Conservation (phyloP, 1,140 invertebrate genomes). For the Leptoteleia sp. region DNA sequence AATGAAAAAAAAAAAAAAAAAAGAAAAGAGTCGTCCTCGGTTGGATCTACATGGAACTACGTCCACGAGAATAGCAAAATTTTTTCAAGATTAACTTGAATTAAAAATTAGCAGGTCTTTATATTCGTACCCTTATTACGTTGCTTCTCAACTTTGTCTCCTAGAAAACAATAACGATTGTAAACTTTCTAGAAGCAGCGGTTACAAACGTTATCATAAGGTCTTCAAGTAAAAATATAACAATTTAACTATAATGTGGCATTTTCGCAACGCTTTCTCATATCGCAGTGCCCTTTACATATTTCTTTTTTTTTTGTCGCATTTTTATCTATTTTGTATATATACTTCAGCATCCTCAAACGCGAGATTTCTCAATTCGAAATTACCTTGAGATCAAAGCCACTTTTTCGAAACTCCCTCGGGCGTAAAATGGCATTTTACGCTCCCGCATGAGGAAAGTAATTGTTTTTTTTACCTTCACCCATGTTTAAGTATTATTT, state of each 20-base stretch:
- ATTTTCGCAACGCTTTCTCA: slow-evolving; percentile 39
- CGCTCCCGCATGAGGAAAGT: no score
- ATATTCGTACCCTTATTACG: slow-evolving; percentile 7
- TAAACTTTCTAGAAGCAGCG: slow-evolving; percentile 60
- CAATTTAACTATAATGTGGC: slow-evolving; percentile 68
- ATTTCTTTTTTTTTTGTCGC: slow-evolving; percentile 32
- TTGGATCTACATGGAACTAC: slow-evolving; percentile 12
- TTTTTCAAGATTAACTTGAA: no score
- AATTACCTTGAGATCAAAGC: no score
- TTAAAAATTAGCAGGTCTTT: slow-evolving; percentile 15
- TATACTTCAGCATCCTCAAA: slow-evolving; percentile 32
- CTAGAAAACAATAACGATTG: slow-evolving; percentile 78
- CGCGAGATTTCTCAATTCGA: slow-evolving; percentile 12
- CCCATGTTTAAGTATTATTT: no score
- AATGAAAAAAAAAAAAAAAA: slow-evolving; percentile 30
- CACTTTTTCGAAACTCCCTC: no score
- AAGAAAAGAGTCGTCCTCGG: slow-evolving; percentile 2
- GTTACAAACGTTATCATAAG: slow-evolving; percentile 72
- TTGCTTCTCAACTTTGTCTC: slow-evolving; percentile 69
- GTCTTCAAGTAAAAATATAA: slow-evolving; percentile 79
- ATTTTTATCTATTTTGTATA: slow-evolving; percentile 46
- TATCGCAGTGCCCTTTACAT: no score
- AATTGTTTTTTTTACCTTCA: no score
- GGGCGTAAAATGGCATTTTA: no score
- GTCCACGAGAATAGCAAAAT: slow-evolving; percentile 10